A percentile compares a stretch with the other conserved stretches of the same genome.
phyloP scores from a whole-genome alignment of 2,797 vertebrate genomes.

The Fistularia tabacaria region DNA sequence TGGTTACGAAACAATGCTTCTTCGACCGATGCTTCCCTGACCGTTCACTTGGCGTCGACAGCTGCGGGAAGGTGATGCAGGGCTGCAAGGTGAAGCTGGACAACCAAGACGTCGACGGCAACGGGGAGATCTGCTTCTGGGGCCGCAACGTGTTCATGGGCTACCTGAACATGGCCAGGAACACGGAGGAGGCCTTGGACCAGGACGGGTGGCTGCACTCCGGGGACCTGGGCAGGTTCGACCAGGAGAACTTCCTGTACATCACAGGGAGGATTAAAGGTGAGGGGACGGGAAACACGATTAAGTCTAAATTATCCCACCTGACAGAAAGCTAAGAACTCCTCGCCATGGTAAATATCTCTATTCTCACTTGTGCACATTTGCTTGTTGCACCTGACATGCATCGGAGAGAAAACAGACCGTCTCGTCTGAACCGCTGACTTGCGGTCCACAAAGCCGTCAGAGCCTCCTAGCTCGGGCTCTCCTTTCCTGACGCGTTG shows the following conservation, averaged over 20 bases:
- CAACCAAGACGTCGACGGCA: slow-evolving; percentile 68
- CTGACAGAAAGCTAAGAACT: no score
- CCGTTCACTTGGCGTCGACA: slow-evolving; percentile 25
- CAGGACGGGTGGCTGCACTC: slow-evolving; percentile 78
- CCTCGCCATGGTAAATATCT: no score
- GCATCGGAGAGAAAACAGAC: no score
- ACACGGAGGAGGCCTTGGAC: slow-evolving; percentile 73
- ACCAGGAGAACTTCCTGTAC: slow-evolving; percentile 66
- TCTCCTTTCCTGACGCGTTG: no score
- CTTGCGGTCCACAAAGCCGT: no score
- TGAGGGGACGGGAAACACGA: slow-evolving; percentile 19
- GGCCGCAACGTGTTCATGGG: slow-evolving; percentile 82
- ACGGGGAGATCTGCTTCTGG: slow-evolving; percentile 79
- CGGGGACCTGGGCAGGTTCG: slow-evolving; percentile 75
- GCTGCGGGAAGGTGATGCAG: slow-evolving; percentile 73
- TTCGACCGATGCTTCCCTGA: not conserved
- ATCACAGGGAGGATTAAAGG: slow-evolving; percentile 83
- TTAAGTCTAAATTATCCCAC: no score
- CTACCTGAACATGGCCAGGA: slow-evolving; percentile 74
- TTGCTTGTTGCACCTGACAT: no score
- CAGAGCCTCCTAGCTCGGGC: no score
- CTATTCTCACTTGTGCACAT: no score
- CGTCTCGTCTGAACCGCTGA: no score
- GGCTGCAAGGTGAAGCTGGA: slow-evolving; percentile 74
- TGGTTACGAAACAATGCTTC: no score